These are phyloP conservation scores for Leptatherina wallacei DNA, from an alignment of 2,797 vertebrate genomes.

Conservation along the genomic window DNA sequence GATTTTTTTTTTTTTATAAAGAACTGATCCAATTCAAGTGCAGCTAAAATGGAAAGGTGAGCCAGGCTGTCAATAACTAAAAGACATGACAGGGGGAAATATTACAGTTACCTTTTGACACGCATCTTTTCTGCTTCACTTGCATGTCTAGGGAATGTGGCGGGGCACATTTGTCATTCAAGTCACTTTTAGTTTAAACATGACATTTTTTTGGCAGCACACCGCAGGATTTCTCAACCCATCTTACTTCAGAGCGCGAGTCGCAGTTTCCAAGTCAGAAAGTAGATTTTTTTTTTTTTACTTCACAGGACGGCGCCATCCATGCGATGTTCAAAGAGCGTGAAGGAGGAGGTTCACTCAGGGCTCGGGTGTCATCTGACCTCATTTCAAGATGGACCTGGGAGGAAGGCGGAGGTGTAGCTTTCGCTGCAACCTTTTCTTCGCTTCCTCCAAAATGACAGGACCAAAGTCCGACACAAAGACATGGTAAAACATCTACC, in stretches of 20 bases:
- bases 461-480: slow-evolving; percentile 62
- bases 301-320: slow-evolving; percentile 5
- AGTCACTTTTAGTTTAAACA: slow-evolving; percentile 12
- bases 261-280: slow-evolving; percentile 18
- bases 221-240: slow-evolving; percentile 17
- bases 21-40: slow-evolving; percentile 4
- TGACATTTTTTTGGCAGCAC: slow-evolving; percentile 27
- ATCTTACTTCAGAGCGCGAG: slow-evolving; percentile 40
- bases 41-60: slow-evolving; percentile 3
- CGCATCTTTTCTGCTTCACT: not conserved
- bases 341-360: slow-evolving; percentile 42
- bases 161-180: not conserved
- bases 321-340: slow-evolving; percentile 47
- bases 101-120: not conserved
- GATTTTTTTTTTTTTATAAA: too few species aligned
- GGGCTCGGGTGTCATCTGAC: slow-evolving; percentile 75
- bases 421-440: slow-evolving; percentile 78
- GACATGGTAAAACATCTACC: slow-evolving; percentile 64
- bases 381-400: slow-evolving; percentile 72
- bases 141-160: not conserved
- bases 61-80: slow-evolving; percentile 2
- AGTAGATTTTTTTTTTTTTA: not conserved
- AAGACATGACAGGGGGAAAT: slow-evolving; percentile 1
- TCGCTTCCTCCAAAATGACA: slow-evolving; percentile 61
- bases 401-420: slow-evolving; percentile 74